These are phyloP conservation scores for Pluvianellus socialis DNA, from an alignment of 2,113 vertebrate genomes.

Conservation along the genomic window DNA sequence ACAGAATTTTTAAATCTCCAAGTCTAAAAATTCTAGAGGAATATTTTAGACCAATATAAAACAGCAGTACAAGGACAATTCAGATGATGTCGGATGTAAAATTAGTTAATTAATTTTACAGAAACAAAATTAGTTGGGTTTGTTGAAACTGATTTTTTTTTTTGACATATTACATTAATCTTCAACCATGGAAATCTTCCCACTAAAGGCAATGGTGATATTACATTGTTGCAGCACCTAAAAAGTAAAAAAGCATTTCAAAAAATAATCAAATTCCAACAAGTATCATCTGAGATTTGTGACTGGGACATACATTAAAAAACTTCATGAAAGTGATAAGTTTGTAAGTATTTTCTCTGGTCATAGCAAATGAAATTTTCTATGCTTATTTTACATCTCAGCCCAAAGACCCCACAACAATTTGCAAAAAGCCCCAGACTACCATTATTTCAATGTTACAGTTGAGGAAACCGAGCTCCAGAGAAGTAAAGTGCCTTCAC, in stretches of 20 bases:
- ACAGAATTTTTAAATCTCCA: background rate
- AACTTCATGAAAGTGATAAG: background rate
- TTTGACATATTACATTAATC: background rate
- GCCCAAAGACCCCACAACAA: background rate
- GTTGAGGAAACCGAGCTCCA: background rate
- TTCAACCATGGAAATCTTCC: background rate
- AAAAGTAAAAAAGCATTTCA: background rate
- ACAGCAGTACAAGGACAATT: background rate
- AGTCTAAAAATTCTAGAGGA: background rate
- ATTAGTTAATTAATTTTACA: background rate
- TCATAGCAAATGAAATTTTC: background rate
- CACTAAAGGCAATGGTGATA: background rate
- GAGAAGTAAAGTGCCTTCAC: background rate
- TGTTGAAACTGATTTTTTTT: background rate
- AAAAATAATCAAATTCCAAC: background rate
- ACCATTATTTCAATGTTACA: background rate
- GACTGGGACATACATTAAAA: background rate
- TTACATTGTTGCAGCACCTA: background rate
- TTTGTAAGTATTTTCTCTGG: background rate
- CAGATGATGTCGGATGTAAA: background rate
- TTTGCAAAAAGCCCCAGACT: background rate
- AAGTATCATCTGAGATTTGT: background rate
- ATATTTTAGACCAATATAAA: background rate
- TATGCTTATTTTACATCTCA: background rate
- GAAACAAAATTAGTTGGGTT: background rate